Evolutionary conservation across 2,888 invertebrate species (phyloP), one percentile per base, ranked within the genome.

Genomic region (Scaptomyza flava): DNA sequence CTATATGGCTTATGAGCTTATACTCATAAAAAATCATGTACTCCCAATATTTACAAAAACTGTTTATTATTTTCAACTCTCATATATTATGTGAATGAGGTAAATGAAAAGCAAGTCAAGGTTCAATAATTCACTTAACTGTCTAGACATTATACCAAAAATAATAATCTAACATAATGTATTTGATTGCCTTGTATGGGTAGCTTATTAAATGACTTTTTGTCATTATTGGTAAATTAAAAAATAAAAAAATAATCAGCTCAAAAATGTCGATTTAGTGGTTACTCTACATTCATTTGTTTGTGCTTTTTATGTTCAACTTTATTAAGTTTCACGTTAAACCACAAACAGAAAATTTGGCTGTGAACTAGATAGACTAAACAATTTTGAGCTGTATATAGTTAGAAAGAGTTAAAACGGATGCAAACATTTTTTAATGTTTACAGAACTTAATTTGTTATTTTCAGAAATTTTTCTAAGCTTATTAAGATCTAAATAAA

Each of bases 191-290:
- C 11, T 12, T 20, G 6, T 43, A 6, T 20, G 43, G 12, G 7
- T 27, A 51, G 11, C 27, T 34, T 68, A 66, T 68, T 68, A 66
- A 68, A 46, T 54, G 67, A 5, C 8, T 17, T 41, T 46, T 14
- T n/a, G 14, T 5, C 6, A 51, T 27, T 51, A 27, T 38, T 51
- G 5, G 27, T 51, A 27, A 51, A 27, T 17, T 14, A 6, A n/a
- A 38, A 27, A 38, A 5, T 0, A 14, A 38, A 14, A 38, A 27
- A 27, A 27, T 1, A 27, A 27, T 4, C 7, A 14, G 14, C 5
- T 27, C 23, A 27, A 23, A 45, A 45, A 23, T 45, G 12, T 12
- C 43, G 3, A 45, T 45, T 45, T 27, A 23, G 12, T 45, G 43
- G 7, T 27, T 23, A 23, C 12, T 20, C 20, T 6, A 14, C 14